phyloP scores from a whole-genome alignment of 1,140 invertebrate genomes.

The Conopomorpha cramerella region DNA sequence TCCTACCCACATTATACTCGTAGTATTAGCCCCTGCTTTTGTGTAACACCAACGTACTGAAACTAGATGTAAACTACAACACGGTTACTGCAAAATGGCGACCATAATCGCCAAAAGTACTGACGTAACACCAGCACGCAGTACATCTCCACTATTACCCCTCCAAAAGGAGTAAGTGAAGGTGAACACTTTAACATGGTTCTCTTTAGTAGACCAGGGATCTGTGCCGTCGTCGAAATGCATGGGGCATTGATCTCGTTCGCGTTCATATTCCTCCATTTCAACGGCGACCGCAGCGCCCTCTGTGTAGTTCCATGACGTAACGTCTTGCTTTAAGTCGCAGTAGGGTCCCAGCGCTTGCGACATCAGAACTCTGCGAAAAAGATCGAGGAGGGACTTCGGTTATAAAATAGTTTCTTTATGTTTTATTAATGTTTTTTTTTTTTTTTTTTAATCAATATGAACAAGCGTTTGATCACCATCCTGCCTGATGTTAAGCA shows the following conservation, averaged over 20 bases:
- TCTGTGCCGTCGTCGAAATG: conserved; percentile 90
- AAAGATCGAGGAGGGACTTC: no score
- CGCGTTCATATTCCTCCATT: conserved; percentile 90
- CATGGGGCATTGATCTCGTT: conserved; percentile 93
- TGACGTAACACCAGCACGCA: conserved; percentile 4
- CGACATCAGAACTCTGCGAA: conserved; percentile 54
- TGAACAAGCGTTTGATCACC: no score
- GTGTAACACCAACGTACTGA: no score
- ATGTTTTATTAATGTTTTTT: no score
- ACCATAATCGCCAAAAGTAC: conserved; percentile 9
- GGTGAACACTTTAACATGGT: conserved; percentile 70
- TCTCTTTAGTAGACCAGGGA: conserved; percentile 79
- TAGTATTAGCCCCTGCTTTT: no score
- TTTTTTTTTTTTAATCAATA: no score
- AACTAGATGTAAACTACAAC: no score
- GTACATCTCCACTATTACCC: conserved; percentile 14
- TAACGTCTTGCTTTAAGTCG: conserved; percentile 87
- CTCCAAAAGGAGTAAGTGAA: conserved; percentile 55
- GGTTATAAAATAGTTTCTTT: no score
- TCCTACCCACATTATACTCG: no score
- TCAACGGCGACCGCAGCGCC: conserved; percentile 89
- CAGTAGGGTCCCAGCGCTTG: conserved; percentile 88
- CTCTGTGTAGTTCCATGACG: conserved; percentile 83
- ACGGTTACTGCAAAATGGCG: conserved; percentile 9
- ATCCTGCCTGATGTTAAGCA: no score